Conservation (phyloP, 2,113 vertebrate species). For the Dicerorhinus sumatrensis region DNA sequence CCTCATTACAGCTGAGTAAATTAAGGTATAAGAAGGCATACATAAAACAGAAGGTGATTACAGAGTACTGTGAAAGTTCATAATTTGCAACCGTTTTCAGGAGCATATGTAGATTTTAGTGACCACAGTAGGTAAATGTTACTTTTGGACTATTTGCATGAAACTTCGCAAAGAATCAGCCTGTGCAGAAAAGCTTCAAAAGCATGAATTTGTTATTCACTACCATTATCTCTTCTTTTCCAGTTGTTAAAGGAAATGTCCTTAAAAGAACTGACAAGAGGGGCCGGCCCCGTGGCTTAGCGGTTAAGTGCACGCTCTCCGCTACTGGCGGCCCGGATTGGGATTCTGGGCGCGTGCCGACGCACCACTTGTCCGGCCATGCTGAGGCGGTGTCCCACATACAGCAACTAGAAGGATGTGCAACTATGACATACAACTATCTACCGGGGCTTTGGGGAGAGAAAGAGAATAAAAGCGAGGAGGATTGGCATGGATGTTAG, state of each 20-base stretch:
- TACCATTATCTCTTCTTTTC: background rate
- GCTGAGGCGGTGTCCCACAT: too few relatives aligned
- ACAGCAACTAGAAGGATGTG: too few relatives aligned
- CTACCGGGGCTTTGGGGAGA: too few relatives aligned
- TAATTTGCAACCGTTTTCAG: background rate
- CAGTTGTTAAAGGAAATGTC: constrained; percentile 6
- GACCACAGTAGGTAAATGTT: background rate
- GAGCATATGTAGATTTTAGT: constrained; percentile 2
- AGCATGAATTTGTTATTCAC: background rate
- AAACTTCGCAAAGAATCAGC: background rate
- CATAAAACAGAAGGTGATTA: background rate
- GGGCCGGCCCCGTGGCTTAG: too few relatives aligned
- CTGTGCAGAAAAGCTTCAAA: background rate
- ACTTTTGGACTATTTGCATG: constrained; percentile 15
- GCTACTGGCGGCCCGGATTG: too few relatives aligned
- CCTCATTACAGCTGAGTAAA: background rate
- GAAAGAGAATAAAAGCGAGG: too few relatives aligned
- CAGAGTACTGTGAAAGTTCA: background rate
- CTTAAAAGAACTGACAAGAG: background rate
- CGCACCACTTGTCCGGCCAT: too few relatives aligned
- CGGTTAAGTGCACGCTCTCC: too few relatives aligned
- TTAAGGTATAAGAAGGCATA: background rate
- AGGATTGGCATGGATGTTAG: too few relatives aligned
- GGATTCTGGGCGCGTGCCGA: too few relatives aligned
- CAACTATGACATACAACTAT: too few relatives aligned